Conservation (phyloP, 2,888 invertebrate genomes). For the Agrochola macilenta region DNA sequence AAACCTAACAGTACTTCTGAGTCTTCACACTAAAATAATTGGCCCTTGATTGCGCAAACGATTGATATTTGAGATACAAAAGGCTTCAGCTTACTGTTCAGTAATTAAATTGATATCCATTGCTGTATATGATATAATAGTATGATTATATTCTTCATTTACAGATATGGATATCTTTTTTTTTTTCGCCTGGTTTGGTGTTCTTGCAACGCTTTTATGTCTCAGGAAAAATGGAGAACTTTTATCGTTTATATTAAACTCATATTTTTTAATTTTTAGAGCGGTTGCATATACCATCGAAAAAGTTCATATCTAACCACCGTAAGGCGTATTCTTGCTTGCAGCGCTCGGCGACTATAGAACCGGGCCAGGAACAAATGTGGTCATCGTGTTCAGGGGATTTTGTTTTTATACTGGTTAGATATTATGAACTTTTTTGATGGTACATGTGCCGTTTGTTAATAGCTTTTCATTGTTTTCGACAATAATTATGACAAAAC, state of each 20-base stretch:
- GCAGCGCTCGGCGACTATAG: too few relatives aligned
- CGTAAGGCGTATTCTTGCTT: too few relatives aligned
- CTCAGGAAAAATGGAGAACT: background rate
- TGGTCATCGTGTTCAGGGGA: too few relatives aligned
- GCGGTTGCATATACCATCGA: too few relatives aligned
- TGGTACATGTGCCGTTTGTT: too few relatives aligned
- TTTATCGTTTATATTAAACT: background rate
- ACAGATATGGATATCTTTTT: background rate
- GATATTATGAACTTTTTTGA: too few relatives aligned
- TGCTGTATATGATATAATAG: background rate
- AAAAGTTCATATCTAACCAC: too few relatives aligned
- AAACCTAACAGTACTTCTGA: slow-evolving; percentile 60
- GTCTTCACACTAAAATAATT: slow-evolving; percentile 71
- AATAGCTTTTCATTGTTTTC: too few relatives aligned
- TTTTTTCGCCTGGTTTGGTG: background rate
- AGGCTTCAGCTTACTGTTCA: slow-evolving; percentile 34
- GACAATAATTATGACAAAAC: too few relatives aligned
- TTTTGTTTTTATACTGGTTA: too few relatives aligned
- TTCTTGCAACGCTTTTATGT: background rate
- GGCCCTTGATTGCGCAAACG: slow-evolving; percentile 71
- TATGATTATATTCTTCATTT: background rate
- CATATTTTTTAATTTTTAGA: background rate
- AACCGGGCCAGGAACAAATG: too few relatives aligned
- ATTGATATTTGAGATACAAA: slow-evolving; percentile 52
- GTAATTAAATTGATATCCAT: slow-evolving; percentile 50